Evolutionary conservation across 2,888 invertebrate species (phyloP).

Genomic region (Lymantria monacha): DNA sequence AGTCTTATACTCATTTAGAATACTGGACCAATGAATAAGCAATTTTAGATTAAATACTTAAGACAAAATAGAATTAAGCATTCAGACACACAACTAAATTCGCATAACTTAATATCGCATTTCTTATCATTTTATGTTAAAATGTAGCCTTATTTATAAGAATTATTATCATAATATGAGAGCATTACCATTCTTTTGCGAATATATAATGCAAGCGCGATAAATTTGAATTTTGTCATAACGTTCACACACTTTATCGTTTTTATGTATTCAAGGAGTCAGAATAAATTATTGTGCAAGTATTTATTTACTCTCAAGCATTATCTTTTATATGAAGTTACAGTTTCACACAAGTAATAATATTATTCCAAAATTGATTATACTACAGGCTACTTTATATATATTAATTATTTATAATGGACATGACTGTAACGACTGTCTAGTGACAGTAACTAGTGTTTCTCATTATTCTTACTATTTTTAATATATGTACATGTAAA

Average conservation of each 20-base stretch:
- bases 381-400: no score
- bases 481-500: no score
- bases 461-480: no score
- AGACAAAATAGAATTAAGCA: neutral
- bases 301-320: conserved; percentile 16
- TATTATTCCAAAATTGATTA: neutral
- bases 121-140: conserved; percentile 22
- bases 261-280: conserved; percentile 28
- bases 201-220: conserved; percentile 33
- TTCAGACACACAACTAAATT: neutral
- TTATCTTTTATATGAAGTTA: conserved; percentile 12
- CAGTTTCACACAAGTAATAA: neutral
- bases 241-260: conserved; percentile 32
- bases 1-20: no score
- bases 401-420: no score
- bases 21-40: no score
- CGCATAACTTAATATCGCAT: conserved; percentile 14
- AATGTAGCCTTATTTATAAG: conserved; percentile 34
- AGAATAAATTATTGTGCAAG: conserved; percentile 17
- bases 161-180: conserved; percentile 38
- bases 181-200: conserved; percentile 34
- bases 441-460: no score
- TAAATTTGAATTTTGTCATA: conserved; percentile 39
- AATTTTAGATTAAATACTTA: conserved; percentile 15
- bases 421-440: no score